A percentile compares a stretch with the other conserved stretches of the same genome.
Evolutionary conservation across 2,113 vertebrate species (phyloP).

Genomic region (Andinoacara biseriatus): DNA sequence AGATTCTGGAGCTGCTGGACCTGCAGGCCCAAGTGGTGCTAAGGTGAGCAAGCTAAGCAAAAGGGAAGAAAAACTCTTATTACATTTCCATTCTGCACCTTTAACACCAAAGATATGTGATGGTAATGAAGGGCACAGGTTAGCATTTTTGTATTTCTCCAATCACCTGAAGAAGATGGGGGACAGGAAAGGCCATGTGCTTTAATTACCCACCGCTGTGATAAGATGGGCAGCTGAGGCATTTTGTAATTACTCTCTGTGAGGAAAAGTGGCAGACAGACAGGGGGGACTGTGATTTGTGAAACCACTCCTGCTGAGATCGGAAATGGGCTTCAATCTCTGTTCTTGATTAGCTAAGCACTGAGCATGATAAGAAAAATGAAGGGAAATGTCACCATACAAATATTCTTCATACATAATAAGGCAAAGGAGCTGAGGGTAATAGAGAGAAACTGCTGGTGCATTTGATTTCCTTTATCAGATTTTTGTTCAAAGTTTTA

Average conservation of each 20-base stretch:
- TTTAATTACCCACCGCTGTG: conserved; percentile 62
- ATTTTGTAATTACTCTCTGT: conserved; percentile 64
- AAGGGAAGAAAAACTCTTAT: conserved; percentile 14
- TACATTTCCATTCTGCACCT: conserved; percentile 23
- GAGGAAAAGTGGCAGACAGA: conserved; percentile 47
- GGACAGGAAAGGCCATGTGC: conserved; percentile 43
- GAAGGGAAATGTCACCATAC: conserved; percentile 53
- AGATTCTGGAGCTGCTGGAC: conserved; percentile 90
- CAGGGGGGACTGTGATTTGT: conserved; percentile 10
- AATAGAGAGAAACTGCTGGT: conserved; percentile 28
- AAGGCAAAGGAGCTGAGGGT: conserved; percentile 31
- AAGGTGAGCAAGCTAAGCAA: conserved; percentile 79
- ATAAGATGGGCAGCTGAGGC: conserved; percentile 61
- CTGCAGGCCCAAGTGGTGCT: conserved; percentile 87
- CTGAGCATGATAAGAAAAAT: conserved; percentile 48
- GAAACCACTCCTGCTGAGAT: conserved; percentile 49
- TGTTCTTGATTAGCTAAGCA: conserved; percentile 53
- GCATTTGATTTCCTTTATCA: conserved; percentile 43
- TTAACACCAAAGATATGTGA: conserved; percentile 31
- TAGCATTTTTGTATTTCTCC: conserved; percentile 51
- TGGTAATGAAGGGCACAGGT: conserved; percentile 63
- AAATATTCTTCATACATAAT: conserved; percentile 54
- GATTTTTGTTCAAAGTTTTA: conserved; percentile 5
- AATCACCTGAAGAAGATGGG: conserved; percentile 48
- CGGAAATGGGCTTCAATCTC: conserved; percentile 50